phyloP scores from a whole-genome alignment of 2,888 invertebrate genomes.

The Seladonia tumulorum region DNA sequence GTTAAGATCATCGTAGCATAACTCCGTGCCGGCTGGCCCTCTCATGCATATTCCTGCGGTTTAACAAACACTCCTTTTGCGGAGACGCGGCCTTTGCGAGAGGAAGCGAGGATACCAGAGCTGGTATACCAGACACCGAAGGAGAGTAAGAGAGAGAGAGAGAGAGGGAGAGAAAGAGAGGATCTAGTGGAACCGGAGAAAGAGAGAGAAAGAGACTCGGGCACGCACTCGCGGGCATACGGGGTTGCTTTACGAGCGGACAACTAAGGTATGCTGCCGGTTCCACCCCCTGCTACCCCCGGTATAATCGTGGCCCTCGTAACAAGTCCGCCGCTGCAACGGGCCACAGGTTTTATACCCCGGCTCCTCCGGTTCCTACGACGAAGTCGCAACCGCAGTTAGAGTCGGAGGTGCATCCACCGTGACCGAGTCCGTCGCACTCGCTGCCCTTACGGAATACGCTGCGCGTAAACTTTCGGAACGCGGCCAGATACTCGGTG shows the following conservation, averaged over 20 bases:
- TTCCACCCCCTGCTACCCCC: constrained; percentile 64
- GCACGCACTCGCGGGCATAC: constrained; percentile 80
- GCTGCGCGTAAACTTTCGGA: constrained; percentile 67
- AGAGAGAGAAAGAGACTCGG: constrained; percentile 53
- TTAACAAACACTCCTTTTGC: constrained; percentile 73
- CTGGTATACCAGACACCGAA: constrained; percentile 14
- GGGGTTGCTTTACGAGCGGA: constrained; percentile 84
- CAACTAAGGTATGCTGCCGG: constrained; percentile 84
- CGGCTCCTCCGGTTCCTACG: constrained; percentile 31
- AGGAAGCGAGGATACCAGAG: constrained; percentile 55
- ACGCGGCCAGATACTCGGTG: constrained; percentile 63
- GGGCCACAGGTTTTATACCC: constrained; percentile 70
- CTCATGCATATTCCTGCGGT: constrained; percentile 83
- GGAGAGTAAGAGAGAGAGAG: constrained; percentile 14
- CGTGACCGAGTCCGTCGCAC: constrained; percentile 71
- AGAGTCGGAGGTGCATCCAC: constrained; percentile 63
- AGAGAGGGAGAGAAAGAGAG: background rate
- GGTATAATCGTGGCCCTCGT: constrained; percentile 73
- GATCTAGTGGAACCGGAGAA: background rate
- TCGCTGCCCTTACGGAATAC: constrained; percentile 66
- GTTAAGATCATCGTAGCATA: constrained; percentile 82
- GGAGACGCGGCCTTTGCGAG: constrained; percentile 58
- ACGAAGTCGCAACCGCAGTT: background rate
- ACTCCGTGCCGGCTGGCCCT: constrained; percentile 73
- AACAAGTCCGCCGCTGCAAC: constrained; percentile 71